Evolutionary conservation across 2,888 invertebrate genomes (phyloP), one percentile per base, ranked within the genome.

Genomic region (Liopterus haemorrhoidalis): DNA sequence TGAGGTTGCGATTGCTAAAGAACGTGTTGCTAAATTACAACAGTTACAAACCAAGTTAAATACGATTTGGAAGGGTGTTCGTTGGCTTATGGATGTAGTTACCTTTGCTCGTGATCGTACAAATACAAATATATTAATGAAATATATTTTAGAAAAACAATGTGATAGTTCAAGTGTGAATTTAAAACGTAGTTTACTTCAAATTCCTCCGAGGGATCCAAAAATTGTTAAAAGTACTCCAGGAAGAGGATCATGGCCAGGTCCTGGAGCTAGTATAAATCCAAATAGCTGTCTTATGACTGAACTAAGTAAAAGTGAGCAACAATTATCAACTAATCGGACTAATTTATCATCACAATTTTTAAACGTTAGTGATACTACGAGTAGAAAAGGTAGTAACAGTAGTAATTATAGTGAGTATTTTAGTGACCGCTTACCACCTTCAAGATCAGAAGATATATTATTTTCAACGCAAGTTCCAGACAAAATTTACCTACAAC

Each of bases 71-170:
- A 91, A 92, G 61, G 83, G 85, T 14, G 85, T 91, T 30, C 79
- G 99, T 12, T 99, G 97, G 97, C 76, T 97, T 14, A 89, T 94
- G 80, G 94, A 96, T 62, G 84, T 95, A 4, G 91, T 97, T 41
- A 83, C 89, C 0, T 91, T 91, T 63, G 94, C 96, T 1, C 77
- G 97, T 49, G 96, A 96, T 61, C 79, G 85, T 27, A 70, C 71
- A 14, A 58, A 60, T 9, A 57, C 54, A 18, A 65, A 65, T 57
- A 67, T 52, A 56, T 67, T 52, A 54, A 67, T 52, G 63, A 67
- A 54, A 53, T 68, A 51, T 57, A 61, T 8, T 66, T 68, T 63
- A 60, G 59, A 9, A 64, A 68, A 35, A 64, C 69, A 22, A 54
- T 68, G 32, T 18, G 48, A 28, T 33, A 51, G 31, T 49, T 49